These are phyloP conservation scores for Hirudinaria manillensis DNA, from an alignment of 2,888 invertebrate species.

Conservation along the genomic window DNA sequence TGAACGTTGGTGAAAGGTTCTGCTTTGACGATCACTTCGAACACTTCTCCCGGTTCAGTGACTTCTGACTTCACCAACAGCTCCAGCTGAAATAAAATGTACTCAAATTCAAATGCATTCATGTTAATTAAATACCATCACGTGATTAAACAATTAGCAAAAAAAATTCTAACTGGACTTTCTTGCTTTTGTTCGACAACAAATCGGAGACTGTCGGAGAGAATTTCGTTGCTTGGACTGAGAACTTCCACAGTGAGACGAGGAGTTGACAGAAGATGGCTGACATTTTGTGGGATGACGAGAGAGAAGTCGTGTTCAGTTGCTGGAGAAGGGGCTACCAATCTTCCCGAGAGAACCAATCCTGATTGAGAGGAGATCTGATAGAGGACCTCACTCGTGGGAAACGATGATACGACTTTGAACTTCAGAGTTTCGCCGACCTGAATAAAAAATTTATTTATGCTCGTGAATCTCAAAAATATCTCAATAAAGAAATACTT, in stretches of 20 bases:
- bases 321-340: background rate
- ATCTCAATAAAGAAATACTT: too few species aligned
- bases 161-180: background rate
- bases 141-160: background rate
- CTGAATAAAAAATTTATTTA: background rate
- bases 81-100: background rate
- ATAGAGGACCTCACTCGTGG: background rate
- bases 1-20: background rate
- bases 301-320: background rate
- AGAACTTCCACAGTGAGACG: background rate
- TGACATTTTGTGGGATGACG: background rate
- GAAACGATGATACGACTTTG: background rate
- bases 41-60: background rate
- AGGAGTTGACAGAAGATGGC: conserved; percentile 6
- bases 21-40: background rate
- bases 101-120: too few species aligned
- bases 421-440: background rate
- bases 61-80: background rate
- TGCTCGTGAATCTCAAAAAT: too few species aligned
- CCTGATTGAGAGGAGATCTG: background rate
- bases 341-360: background rate
- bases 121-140: background rate
- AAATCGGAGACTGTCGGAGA: conserved; percentile 3
- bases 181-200: background rate
- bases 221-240: background rate